Evolutionary conservation across 2,888 invertebrate species (phyloP).

Genomic region (Nycteola revayana): DNA sequence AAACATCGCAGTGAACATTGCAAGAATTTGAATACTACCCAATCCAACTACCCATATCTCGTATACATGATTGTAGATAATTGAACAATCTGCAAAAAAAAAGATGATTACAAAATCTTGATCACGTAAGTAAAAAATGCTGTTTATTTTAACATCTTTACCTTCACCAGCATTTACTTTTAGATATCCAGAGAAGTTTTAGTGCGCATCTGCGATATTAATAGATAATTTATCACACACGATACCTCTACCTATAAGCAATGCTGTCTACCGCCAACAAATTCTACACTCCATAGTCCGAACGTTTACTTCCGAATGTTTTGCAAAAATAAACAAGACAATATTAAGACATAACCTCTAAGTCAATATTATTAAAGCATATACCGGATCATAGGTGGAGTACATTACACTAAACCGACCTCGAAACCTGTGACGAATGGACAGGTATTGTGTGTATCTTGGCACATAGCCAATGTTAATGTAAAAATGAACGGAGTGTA

Average conservation of each 20-base stretch:
- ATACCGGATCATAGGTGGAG: constrained; percentile 11
- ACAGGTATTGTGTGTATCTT: constrained; percentile 52
- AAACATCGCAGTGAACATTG: too few species aligned
- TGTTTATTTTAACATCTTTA: constrained; percentile 13
- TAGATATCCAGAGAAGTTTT: constrained; percentile 13
- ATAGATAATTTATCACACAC: constrained; percentile 13
- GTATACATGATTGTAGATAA: too few species aligned
- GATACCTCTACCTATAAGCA: constrained; percentile 11
- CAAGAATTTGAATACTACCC: too few species aligned
- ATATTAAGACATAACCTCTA: background rate
- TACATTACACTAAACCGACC: constrained; percentile 37
- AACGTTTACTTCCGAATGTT: too few species aligned
- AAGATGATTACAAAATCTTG: too few species aligned
- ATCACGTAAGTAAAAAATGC: too few species aligned
- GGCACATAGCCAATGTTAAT: constrained; percentile 59
- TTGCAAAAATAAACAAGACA: too few species aligned
- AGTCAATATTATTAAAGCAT: constrained; percentile 6
- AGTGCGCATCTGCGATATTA: constrained; percentile 11
- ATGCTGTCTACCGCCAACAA: constrained; percentile 3
- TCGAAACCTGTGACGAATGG: constrained; percentile 51
- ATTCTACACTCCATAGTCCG: background rate
- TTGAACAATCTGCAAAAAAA: too few species aligned
- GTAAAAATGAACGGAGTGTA: constrained; percentile 44
- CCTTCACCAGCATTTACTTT: too few species aligned
- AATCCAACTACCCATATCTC: too few species aligned